phyloP scores from a whole-genome alignment of 1,140 invertebrate species.

The Euglossa dilemma region DNA sequence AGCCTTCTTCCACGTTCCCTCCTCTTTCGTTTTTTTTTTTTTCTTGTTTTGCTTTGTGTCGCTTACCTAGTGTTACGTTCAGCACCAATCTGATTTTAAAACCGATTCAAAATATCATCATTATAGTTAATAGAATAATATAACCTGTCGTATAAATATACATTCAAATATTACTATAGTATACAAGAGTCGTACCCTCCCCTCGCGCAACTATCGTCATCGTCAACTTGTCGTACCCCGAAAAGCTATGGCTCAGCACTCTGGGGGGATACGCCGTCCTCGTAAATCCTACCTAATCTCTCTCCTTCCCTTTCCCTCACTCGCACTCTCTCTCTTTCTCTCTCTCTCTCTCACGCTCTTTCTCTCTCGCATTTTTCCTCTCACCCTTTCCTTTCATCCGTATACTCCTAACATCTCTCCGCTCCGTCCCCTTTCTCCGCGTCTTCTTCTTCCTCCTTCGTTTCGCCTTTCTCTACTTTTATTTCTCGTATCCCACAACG shows the following conservation, averaged over 20 bases:
- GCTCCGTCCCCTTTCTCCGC: not conserved
- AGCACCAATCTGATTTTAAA: constrained; percentile 82
- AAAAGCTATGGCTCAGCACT: constrained; percentile 64
- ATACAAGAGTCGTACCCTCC: constrained; percentile 78
- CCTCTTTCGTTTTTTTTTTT: constrained; percentile 65
- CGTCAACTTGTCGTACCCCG: constrained; percentile 50
- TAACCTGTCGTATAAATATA: constrained; percentile 82
- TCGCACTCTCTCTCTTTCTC: not conserved
- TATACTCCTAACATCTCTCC: not conserved
- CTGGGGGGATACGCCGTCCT: constrained; percentile 50
- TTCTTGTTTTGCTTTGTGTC: constrained; percentile 28
- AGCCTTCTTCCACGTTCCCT: constrained; percentile 81
- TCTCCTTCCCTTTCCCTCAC: constrained; percentile 25
- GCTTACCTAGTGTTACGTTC: constrained; percentile 77
- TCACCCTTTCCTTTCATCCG: not conserved
- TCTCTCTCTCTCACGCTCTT: constrained; percentile 31
- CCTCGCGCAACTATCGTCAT: constrained; percentile 50
- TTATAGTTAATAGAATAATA: constrained; percentile 78
- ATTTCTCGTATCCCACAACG: constrained; percentile 1
- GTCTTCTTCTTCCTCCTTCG: constrained; percentile 29
- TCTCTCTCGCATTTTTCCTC: not conserved
- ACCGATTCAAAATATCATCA: constrained; percentile 81
- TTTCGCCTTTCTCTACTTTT: constrained; percentile 38
- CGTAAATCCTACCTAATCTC: constrained; percentile 64
- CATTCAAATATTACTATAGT: constrained; percentile 82